Evolutionary conservation across 1,140 invertebrate genomes (phyloP).

Genomic region (Apis florea): DNA sequence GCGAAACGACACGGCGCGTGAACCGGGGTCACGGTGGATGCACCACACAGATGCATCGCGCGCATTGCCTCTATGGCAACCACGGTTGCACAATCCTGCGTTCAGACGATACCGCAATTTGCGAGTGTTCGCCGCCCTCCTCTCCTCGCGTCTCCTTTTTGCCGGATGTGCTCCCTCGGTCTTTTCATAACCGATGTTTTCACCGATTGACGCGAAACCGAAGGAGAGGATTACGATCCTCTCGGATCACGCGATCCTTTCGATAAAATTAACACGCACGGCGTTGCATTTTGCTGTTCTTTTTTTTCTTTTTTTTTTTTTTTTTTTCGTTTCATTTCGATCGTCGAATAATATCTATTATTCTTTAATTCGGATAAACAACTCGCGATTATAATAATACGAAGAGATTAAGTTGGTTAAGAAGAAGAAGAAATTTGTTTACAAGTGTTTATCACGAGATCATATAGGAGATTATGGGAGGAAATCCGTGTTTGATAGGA

Average conservation of each 20-base stretch:
- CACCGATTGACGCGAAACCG: constrained; percentile 25
- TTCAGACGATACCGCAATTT: constrained; percentile 38
- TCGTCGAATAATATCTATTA: too few species aligned
- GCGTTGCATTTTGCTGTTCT: background rate
- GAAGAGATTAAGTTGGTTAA: background rate
- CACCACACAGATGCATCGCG: constrained; percentile 54
- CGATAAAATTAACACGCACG: background rate
- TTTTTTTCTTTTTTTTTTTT: too few species aligned
- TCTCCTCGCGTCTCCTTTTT: background rate
- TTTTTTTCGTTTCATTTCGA: too few species aligned
- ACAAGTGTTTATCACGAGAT: background rate
- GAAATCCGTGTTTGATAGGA: background rate
- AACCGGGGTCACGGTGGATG: constrained; percentile 62
- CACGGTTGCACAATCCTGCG: constrained; percentile 47
- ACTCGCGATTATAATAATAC: too few species aligned
- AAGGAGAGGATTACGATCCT: constrained; percentile 13
- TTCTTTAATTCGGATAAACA: too few species aligned
- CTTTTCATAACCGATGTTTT: constrained; percentile 39
- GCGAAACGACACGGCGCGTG: constrained; percentile 46
- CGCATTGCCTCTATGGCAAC: constrained; percentile 31
- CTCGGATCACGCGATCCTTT: background rate
- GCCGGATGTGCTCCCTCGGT: constrained; percentile 16
- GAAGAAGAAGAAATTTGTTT: background rate
- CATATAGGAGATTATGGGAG: background rate
- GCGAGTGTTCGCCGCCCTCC: background rate